Evolutionary conservation across 1,140 invertebrate species (phyloP), one percentile per base, ranked within the genome.

Genomic region (Cydia pomonella): DNA sequence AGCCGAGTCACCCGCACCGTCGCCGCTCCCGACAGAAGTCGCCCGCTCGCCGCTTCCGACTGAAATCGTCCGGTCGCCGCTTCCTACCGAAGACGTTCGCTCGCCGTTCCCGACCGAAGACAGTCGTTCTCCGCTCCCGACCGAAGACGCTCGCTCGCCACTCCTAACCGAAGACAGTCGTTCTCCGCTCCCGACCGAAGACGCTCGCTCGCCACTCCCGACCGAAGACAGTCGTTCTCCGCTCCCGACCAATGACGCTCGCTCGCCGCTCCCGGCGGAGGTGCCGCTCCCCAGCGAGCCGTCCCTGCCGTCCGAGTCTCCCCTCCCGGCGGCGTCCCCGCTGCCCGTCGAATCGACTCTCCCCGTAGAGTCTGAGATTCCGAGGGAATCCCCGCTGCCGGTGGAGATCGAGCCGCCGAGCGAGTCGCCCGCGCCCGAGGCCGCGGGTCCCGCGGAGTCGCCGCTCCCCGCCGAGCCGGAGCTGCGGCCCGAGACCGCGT

Each of bases 1-100:
- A 47, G 50, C 62, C 23, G 62, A 27, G 62, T 38, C 33, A 9
- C 21, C 7, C 53, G 21, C 21, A 6, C 62, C 5, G 12, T 33
- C 53, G 41, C 63, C 62, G 62, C 16, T 80, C 1, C 78, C 80
- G n/a, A n/a, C n/a, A n/a, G n/a, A n/a, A n/a, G n/a, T n/a, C n/a
- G n/a, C n/a, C n/a, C n/a, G n/a, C n/a, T n/a, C n/a, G n/a, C n/a
- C n/a, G n/a, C n/a, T n/a, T n/a, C n/a, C n/a, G n/a, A n/a, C n/a
- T n/a, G n/a, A n/a, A n/a, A n/a, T n/a, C n/a, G n/a, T n/a, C n/a
- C n/a, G n/a, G n/a, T n/a, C n/a, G n/a, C n/a, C n/a, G n/a, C n/a
- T n/a, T n/a, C n/a, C n/a, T n/a, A n/a, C n/a, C n/a, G n/a, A n/a
- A n/a, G n/a, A n/a, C n/a, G n/a, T n/a, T n/a, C n/a, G n/a, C n/a